Base-by-base conservation (phyloP, 2,113 vertebrate species). In the Mustela nigripes region DNA sequence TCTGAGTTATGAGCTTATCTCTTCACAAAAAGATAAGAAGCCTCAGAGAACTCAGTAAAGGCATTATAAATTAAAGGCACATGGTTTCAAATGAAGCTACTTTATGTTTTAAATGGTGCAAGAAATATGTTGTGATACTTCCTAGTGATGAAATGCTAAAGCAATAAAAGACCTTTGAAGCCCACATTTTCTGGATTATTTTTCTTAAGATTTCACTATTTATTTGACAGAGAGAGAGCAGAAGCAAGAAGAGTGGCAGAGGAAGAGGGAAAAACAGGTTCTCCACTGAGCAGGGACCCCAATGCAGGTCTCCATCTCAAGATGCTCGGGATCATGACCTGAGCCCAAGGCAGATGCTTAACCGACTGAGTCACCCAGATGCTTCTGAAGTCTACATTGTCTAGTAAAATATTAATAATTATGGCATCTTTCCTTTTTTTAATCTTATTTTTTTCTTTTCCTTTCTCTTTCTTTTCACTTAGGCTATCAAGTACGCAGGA, bases 21-120 rank as follows among this genome's bases (percentile, higher is more conserved):
- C 71, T 62, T 76, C 81, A 93, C 14, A n/a, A 83, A 94, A 94
- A 91, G 73, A 95, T 86, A 91, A 92, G 91, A 91, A 89, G 91
- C 26, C 63, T 26, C n/a, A 74, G 22, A 50, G 94, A 96, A 96
- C 73, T 69, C 36, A 91, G 26, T 60, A 58, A n/a, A 90, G 19
- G 48, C 10, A 33, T 82, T 76, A 90, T 69, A 81, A 92, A 96
- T 65, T 78, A 86, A 95, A 95, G 53, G 84, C 80, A 94, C 15
- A 63, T 90, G 81, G 22, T 50, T 89, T 33, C 16, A 87, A 82
- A 56, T 93, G 80, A 89, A 97, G 80, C 67, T 82, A 58, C 8
- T 7, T 85, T 91, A 53, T 53, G n/a, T 93, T 89, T 58, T 73
- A 78, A 69, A 79, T 28, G 53, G 11, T n/a, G 0, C 45, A 95